Conservation (phyloP, 2,797 vertebrate species). For the Poecile montanus region DNA sequence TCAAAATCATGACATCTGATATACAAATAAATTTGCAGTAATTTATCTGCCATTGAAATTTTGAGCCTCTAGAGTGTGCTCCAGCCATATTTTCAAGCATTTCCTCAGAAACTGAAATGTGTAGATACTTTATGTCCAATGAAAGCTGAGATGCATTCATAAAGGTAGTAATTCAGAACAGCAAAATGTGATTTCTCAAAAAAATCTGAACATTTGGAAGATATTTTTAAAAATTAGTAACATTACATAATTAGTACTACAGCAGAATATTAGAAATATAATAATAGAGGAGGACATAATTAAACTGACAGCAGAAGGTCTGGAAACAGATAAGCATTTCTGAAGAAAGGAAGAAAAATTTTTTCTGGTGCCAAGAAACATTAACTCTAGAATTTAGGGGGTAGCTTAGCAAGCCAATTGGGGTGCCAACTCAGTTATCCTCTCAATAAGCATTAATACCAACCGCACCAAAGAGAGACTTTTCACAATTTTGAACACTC, state of each 20-base stretch:
- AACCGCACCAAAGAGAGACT: background rate
- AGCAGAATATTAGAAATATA: background rate
- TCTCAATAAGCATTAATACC: background rate
- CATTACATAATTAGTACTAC: background rate
- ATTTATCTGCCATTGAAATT: slow-evolving; percentile 57
- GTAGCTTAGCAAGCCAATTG: background rate
- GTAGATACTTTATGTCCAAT: background rate
- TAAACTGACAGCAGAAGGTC: background rate
- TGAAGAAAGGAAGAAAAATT: background rate
- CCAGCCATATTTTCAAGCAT: slow-evolving; percentile 66
- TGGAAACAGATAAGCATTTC: background rate
- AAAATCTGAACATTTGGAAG: background rate
- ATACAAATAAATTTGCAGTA: background rate
- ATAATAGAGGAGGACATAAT: background rate
- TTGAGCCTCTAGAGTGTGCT: slow-evolving; percentile 71
- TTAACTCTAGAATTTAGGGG: background rate
- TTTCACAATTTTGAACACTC: background rate
- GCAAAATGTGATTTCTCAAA: background rate
- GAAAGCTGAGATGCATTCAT: background rate
- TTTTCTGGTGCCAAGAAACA: background rate
- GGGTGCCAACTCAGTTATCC: background rate
- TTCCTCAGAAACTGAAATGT: slow-evolving; percentile 17
- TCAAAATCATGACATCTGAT: background rate
- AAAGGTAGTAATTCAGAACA: background rate
- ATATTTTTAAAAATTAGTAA: background rate